phyloP scores from a whole-genome alignment of 2,113 vertebrate genomes.

The Leptosomus discolor region DNA sequence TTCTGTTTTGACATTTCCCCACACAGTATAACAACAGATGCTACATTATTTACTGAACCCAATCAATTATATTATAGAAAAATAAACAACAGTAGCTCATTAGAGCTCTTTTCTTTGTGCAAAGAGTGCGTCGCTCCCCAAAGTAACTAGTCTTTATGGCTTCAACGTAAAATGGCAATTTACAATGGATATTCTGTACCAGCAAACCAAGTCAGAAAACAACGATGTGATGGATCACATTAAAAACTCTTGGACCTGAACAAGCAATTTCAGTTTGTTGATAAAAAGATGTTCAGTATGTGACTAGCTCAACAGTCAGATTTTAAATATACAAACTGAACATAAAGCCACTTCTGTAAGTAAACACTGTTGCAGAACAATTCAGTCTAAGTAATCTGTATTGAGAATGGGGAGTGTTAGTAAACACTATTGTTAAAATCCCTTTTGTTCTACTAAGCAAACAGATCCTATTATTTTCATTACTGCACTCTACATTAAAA shows the following conservation, averaged over 20 bases:
- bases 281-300: conserved; percentile 60
- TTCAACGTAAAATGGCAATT: conserved; percentile 60
- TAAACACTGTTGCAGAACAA: conserved; percentile 74
- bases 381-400: conserved; percentile 65
- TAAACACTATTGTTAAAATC: conserved; percentile 76
- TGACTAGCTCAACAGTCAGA: conserved; percentile 62
- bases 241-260: conserved; percentile 56
- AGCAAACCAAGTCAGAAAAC: conserved; percentile 60
- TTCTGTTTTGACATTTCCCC: conserved; percentile 90
- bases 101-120: conserved; percentile 84
- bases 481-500: conserved; percentile 58
- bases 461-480: conserved; percentile 69
- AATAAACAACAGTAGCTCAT: conserved; percentile 99
- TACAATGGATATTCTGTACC: conserved; percentile 57
- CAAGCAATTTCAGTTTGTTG: conserved; percentile 60
- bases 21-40: conserved; percentile 91
- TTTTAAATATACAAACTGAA: conserved; percentile 70
- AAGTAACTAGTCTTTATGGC: conserved; percentile 63
- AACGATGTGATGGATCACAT: conserved; percentile 57
- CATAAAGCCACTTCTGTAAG: conserved; percentile 68
- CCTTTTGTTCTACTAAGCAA: conserved; percentile 72
- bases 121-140: conserved; percentile 62
- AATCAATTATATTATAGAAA: conserved; percentile 95
- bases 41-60: conserved; percentile 93
- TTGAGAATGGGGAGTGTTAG: conserved; percentile 66